These are phyloP conservation scores for Crocodylus rhombifer DNA, from an alignment of 2,797 vertebrate species.

Conservation along the genomic window DNA sequence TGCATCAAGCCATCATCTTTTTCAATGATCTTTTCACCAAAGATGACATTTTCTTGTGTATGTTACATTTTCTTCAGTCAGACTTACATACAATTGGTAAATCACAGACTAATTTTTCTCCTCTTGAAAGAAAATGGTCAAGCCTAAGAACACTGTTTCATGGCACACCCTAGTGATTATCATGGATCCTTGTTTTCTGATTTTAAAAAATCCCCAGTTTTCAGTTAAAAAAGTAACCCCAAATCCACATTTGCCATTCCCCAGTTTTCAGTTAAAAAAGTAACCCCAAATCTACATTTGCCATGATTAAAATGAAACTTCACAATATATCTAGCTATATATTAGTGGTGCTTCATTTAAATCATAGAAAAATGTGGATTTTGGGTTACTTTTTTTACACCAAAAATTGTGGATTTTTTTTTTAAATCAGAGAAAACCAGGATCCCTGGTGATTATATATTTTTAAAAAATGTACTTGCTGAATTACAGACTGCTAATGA, in stretches of 20 bases:
- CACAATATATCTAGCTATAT: too few relatives aligned
- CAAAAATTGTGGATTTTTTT: too few relatives aligned
- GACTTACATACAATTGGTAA: not conserved
- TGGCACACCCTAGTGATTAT: not conserved
- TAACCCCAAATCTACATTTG: fast-evolving
- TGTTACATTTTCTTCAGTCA: not conserved
- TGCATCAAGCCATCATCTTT: not conserved
- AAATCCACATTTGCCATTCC: not conserved
- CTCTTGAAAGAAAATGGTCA: not conserved
- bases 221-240: fast-evolving
- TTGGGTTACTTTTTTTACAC: too few relatives aligned
- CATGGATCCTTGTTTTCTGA: too few relatives aligned
- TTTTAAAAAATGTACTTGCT: not conserved
- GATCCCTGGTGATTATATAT: too few relatives aligned
- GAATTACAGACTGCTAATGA: not conserved
- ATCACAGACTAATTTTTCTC: not conserved
- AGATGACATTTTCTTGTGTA: not conserved
- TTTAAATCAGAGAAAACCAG: too few relatives aligned
- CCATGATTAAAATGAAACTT: too few relatives aligned
- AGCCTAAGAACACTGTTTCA: not conserved
- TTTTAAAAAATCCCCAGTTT: too few relatives aligned
- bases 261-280: not conserved
- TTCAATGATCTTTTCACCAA: not conserved
- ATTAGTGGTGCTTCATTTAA: too few relatives aligned
- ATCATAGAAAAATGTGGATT: not conserved